Evolutionary conservation across 1,140 invertebrate species (phyloP).

Genomic region (Leptoteleia sp.): DNA sequence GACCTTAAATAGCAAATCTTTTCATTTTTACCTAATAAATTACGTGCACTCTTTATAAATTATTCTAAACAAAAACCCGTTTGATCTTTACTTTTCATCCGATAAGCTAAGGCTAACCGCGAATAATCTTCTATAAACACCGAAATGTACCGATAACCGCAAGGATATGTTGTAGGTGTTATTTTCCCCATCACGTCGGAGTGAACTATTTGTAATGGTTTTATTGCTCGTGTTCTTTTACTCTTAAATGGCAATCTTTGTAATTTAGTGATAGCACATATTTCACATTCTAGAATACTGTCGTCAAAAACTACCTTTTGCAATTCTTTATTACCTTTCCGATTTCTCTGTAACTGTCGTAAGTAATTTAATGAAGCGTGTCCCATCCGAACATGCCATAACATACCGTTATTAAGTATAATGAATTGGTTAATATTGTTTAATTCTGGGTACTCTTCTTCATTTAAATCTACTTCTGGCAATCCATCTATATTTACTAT

Average conservation of each 20-base stretch:
- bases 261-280: constrained; percentile 13
- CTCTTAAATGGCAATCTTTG: constrained; percentile 14
- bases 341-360: constrained; percentile 6
- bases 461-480: no score
- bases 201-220: no score
- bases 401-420: no score
- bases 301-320: constrained; percentile 18
- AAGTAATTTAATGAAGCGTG: constrained; percentile 15
- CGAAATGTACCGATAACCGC: constrained; percentile 7
- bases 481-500: no score
- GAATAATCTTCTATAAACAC: constrained; percentile 20
- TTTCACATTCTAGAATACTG: constrained; percentile 15
- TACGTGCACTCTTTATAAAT: constrained; percentile 6
- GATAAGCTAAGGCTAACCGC: constrained; percentile 11
- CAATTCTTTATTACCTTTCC: constrained; percentile 20
- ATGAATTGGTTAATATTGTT: no score
- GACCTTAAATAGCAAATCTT: no score
- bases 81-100: constrained; percentile 11
- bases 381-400: constrained; percentile 43
- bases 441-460: no score
- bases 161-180: constrained; percentile 3
- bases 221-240: neutral
- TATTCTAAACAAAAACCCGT: constrained; percentile 13
- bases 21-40: constrained; percentile 17
- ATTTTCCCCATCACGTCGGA: no score